These are phyloP conservation scores for Myotis pilosus DNA, from an alignment of 2,797 vertebrate species.

Conservation along the genomic window DNA sequence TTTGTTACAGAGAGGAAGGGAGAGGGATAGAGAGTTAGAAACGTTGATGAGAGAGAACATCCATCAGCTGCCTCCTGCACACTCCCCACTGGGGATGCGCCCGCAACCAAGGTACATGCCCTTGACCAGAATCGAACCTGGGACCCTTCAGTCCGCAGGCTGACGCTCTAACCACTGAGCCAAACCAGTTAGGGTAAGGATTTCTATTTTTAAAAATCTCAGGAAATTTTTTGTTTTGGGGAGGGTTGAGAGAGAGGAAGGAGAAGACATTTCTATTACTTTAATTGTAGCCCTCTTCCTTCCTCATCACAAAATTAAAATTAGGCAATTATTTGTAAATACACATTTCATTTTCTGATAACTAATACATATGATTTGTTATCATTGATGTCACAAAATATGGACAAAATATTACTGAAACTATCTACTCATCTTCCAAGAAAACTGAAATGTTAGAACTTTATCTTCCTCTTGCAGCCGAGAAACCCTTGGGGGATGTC, in stretches of 20 bases:
- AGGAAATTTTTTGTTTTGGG: background rate
- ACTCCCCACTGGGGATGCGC: too few species aligned
- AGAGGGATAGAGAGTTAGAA: too few species aligned
- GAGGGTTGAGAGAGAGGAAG: background rate
- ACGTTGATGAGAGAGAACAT: too few species aligned
- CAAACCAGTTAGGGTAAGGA: too few species aligned
- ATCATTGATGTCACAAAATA: constrained; percentile 11
- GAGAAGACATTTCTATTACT: background rate
- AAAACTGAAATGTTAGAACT: constrained; percentile 18
- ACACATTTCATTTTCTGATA: background rate
- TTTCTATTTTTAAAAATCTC: background rate
- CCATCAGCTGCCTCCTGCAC: too few species aligned
- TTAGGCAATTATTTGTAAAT: background rate
- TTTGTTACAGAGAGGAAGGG: too few species aligned
- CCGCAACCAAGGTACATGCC: too few species aligned
- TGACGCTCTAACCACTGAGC: too few species aligned
- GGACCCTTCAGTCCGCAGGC: too few species aligned
- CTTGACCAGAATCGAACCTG: too few species aligned
- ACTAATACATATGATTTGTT: background rate
- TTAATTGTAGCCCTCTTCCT: background rate
- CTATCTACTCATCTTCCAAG: background rate
- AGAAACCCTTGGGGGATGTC: too few species aligned
- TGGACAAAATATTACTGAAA: background rate
- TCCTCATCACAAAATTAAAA: constrained; percentile 17
- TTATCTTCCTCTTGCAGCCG: background rate